Evolutionary conservation across 1,140 invertebrate species (phyloP).

Genomic region (Ips nitidus): DNA sequence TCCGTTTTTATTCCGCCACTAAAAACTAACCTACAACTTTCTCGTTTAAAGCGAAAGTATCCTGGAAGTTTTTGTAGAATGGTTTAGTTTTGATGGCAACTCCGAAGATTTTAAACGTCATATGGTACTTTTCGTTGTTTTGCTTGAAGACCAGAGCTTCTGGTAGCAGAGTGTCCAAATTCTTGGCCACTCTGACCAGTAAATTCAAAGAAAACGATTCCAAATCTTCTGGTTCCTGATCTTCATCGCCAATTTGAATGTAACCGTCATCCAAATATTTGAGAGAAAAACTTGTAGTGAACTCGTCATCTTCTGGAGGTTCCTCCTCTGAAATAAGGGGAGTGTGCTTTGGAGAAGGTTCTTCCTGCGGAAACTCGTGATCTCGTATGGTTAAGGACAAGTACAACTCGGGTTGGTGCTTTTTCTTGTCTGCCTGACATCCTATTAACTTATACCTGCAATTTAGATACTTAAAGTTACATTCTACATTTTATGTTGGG

Average conservation of each 20-base stretch:
- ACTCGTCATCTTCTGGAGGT: constrained; percentile 18
- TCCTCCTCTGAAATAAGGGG: constrained; percentile 40
- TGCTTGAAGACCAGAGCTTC: constrained; percentile 40
- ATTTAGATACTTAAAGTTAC: not conserved
- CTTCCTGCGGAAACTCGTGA: constrained; percentile 34
- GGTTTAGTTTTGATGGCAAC: constrained; percentile 47
- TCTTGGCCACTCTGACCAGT: constrained; percentile 37
- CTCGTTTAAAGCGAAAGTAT: constrained; percentile 44
- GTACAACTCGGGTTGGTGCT: constrained; percentile 54
- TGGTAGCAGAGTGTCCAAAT: constrained; percentile 46
- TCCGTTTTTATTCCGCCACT: not conserved
- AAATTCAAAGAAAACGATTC: constrained; percentile 43
- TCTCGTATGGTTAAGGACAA: constrained; percentile 56
- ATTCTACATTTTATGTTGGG: too few species aligned
- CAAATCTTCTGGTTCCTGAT: constrained; percentile 4
- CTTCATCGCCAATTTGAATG: constrained; percentile 42
- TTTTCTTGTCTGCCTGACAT: constrained; percentile 53
- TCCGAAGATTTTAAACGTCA: constrained; percentile 47
- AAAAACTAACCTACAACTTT: constrained; percentile 38
- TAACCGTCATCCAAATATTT: constrained; percentile 46
- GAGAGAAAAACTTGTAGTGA: constrained; percentile 23
- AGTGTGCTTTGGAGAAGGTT: constrained; percentile 10
- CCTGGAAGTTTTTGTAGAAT: constrained; percentile 43
- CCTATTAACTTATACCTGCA: constrained; percentile 52
- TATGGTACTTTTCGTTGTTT: constrained; percentile 40